Conservation (phyloP, 2,888 invertebrate species). For the Catocala nupta region DNA sequence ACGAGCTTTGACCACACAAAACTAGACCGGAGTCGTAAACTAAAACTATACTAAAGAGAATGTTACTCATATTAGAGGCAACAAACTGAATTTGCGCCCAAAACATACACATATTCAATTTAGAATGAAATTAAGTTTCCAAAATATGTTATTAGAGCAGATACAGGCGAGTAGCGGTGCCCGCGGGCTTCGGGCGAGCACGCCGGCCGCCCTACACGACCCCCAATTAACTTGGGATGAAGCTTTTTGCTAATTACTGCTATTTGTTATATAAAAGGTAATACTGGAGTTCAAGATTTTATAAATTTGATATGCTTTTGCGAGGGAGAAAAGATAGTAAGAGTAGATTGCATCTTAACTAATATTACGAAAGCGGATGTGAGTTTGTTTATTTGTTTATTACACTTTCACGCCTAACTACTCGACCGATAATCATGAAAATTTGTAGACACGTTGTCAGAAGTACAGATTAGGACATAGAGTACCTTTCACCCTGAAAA, state of each 20-base stretch:
- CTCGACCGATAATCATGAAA: no score
- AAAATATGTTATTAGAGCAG: slow-evolving; percentile 44
- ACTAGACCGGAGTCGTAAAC: background rate
- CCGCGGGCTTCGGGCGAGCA: slow-evolving; percentile 13
- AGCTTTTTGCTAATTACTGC: slow-evolving; percentile 46
- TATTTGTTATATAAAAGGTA: slow-evolving; percentile 42
- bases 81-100: slow-evolving; percentile 9
- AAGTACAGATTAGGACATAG: no score
- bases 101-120: slow-evolving; percentile 38
- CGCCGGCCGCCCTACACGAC: slow-evolving; percentile 35
- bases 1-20: background rate
- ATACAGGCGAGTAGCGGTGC: slow-evolving; percentile 20
- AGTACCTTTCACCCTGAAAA: no score
- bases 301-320: background rate
- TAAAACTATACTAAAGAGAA: slow-evolving; percentile 1
- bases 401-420: no score
- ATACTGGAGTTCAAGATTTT: slow-evolving; percentile 28
- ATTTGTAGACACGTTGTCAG: no score
- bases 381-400: no score
- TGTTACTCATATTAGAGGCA: slow-evolving; percentile 1
- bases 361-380: no score
- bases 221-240: slow-evolving; percentile 43
- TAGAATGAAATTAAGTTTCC: slow-evolving; percentile 41
- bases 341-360: no score
- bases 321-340: no score